A percentile compares a stretch with the other conserved stretches of the same genome.
These are phyloP conservation scores for Python bivittatus DNA, from an alignment of 2,113 vertebrate species.

Conservation along the genomic window DNA sequence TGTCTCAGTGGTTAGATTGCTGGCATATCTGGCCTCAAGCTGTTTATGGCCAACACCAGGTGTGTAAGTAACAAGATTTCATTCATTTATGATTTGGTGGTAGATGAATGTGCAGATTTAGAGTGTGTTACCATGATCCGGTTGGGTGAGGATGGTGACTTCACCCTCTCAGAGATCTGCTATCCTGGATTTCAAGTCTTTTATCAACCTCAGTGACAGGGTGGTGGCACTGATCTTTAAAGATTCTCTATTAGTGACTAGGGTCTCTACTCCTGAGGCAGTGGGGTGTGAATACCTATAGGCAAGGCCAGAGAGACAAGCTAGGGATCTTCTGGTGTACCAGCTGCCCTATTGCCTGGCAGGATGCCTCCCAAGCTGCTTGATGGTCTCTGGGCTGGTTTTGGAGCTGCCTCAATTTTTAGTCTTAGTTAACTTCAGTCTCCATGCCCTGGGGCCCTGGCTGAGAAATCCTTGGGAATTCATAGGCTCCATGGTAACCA, in stretches of 20 bases:
- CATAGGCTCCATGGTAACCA: too few relatives aligned
- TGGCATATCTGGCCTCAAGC: background rate
- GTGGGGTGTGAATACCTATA: background rate
- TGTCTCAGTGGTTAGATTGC: background rate
- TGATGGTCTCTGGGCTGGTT: background rate
- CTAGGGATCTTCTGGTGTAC: background rate
- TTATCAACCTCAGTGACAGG: background rate
- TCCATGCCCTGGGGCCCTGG: background rate
- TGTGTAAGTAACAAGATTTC: background rate
- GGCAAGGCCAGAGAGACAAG: background rate
- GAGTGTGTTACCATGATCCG: background rate
- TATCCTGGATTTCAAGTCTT: background rate
- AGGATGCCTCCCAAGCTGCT: background rate
- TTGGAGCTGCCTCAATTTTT: background rate
- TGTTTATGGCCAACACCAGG: background rate
- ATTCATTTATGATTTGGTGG: background rate
- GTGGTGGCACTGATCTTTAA: background rate
- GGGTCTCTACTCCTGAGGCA: background rate
- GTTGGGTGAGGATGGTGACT: background rate
- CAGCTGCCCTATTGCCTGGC: background rate
- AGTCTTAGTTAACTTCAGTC: background rate
- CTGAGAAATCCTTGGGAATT: too few relatives aligned
- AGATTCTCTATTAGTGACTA: background rate
- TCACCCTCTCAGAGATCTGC: background rate
- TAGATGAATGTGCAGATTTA: background rate